Evolutionary conservation across 1,140 invertebrate genomes (phyloP), one percentile per base, ranked within the genome.

Genomic region (Argopecten irradians): DNA sequence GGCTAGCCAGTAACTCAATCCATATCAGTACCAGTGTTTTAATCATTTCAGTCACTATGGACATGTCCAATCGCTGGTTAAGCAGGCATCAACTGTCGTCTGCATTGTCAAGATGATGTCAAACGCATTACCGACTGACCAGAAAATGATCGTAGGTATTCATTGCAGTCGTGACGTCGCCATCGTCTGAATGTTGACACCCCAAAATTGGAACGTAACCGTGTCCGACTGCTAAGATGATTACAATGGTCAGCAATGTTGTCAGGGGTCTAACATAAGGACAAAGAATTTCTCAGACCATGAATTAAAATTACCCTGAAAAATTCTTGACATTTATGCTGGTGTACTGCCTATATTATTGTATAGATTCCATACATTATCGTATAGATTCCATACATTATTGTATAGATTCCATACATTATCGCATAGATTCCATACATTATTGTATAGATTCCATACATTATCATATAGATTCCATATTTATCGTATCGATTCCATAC

Each of bases 61-160:
- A 71, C 55, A 71, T 71, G 55, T 28, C 55, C n/a, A n/a, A 71
- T 71, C 13, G 22, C 1, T 71, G 55, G 55, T 71, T n/a, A 71
- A 71, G 55, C n/a, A 71, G 55, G 55, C 55, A n/a, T 71, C 55
- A 71, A 71, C 55, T 71, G 55, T 71, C 55, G 22, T 28, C 55
- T 71, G 55, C 55, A 71, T 71, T 71, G 55, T 71, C 55, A 71
- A 71, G 55, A 71, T 71, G 55, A 71, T 71, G 55, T 71, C 55
- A 71, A 71, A 71, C n/a, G 16, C 55, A 71, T 71, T 71, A 71
- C 55, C 2, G 55, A 71, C 55, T 71, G 55, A 71, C 55, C 55
- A 71, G 55, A 71, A 71, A 71, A 28, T 71, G 55, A 71, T n/a
- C 55, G n/a, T 28, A 71, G 55, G 55, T 71, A 71, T 71, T 71